Evolutionary conservation across 2,113 vertebrate species (phyloP), one percentile per base, ranked within the genome.

Genomic region (Collichthys lucidus): DNA sequence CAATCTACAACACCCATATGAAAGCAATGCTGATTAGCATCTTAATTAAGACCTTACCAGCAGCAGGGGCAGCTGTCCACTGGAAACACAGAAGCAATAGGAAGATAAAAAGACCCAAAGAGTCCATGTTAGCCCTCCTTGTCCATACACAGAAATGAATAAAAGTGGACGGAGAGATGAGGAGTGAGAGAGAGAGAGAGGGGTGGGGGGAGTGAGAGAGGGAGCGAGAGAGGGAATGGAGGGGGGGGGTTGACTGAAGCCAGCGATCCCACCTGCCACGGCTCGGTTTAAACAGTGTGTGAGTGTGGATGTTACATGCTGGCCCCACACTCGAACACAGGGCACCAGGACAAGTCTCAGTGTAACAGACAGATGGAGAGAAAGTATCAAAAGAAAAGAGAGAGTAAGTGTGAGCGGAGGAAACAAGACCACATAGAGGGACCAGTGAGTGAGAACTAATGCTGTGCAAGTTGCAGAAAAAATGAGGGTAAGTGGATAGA

Each of bases 81-180:
- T 80, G 76, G 29, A 80, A 87, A 78, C 84, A 88, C 55, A 84
- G 60, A 31, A 89, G 65, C 22, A 89, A 65, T 35, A 91, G 50
- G 56, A 87, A 71, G 65, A 91, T 76, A 68, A 89, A 90, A 72
- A 92, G 79, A 80, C 84, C 79, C 85, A 88, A 73, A 83, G 60
- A 85, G 74, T 93, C 93, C 94, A 95, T 95, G 87, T 88, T 90
- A 87, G 74, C 60, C 80, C 71, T 42, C 47, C 75, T 79, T 74
- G 66, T 60, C 92, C 91, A 92, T 89, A 85, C 80, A 89, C 83
- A 87, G 69, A 82, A 91, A 88, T 89, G 91, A 86, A 84, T 82
- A 69, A 85, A 74, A 49, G 80, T 40, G 57, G 78, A 87, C 68
- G 52, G 82, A 78, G 81, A 80, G 80, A 88, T 89, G 90, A 83